Base-by-base conservation (phyloP, 1,140 invertebrate genomes). In the Lordiphosa mommai region DNA sequence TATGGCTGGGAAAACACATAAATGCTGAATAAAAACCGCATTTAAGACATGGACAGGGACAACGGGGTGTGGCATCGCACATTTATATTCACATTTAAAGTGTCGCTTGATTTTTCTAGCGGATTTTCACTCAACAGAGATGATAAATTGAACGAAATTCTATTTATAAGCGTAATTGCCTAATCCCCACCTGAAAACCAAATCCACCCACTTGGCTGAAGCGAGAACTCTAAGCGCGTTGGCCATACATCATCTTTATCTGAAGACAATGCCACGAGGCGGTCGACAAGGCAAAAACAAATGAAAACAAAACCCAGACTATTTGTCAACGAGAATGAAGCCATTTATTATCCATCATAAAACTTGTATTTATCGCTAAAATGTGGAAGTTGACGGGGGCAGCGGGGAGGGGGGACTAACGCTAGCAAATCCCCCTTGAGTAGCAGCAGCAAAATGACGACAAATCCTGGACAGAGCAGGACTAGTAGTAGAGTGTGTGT, bases 321-420 rank as follows among this genome's bases (percentile, higher is more conserved):
- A 87, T 87, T 87, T 87, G 84, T 87, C 84, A 87, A 87, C 84
- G 73, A 71, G 84, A 87, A 87, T 87, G 84, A 87, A 87, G 84
- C 84, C 84, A 87, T 87, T 87, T 87, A 87, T 87, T 87, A 87
- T 87, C 84, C 84, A 87, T 87, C 84, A 87, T 87, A 87, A 87
- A 86, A 87, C 84, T 87, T 87, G 79, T 87, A 87, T 87, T 87
- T 87, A 87, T 79, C 72, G 72, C 72, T 77, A 77, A 86, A 66
- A 71, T 64, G 68, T 49, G 49, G 46, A 23, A 48, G 46, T 17
- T 32, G 16, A 30, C 16, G 5, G 41, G 7, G 14, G 40, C 16
- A 48, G 0, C 7, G 29, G 23, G 29, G 5, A 37, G 20, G 48
- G 48, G 7, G 14, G 13, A 13, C 10, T 17, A 52, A 32, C 59